Conservation (phyloP, 2,113 vertebrate genomes). For the Pomatorhinus ruficollis region DNA sequence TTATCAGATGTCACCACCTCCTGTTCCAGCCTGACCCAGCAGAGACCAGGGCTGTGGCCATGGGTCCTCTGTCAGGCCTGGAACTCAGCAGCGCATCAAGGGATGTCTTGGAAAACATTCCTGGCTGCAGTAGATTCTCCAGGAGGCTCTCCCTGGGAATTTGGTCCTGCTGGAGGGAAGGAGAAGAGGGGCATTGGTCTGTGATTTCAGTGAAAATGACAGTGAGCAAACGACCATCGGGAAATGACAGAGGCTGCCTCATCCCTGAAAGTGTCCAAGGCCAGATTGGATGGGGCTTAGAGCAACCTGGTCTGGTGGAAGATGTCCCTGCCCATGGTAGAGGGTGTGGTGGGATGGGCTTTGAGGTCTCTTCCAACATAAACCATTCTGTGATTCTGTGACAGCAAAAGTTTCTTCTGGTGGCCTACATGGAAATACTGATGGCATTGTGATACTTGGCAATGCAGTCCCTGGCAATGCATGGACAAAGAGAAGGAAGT, state of each 20-base stretch:
- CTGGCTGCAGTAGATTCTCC: not conserved
- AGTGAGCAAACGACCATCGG: fast-evolving
- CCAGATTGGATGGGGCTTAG: not conserved
- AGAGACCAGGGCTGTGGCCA: not conserved
- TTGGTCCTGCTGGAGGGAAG: not conserved
- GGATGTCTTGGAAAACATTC: not conserved
- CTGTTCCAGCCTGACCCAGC: not conserved
- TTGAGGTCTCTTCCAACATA: not conserved
- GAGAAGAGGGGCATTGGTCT: not conserved
- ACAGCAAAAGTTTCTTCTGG: not conserved
- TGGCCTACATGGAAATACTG: not conserved
- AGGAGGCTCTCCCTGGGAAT: not conserved
- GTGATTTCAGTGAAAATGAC: not conserved
- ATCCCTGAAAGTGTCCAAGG: not conserved
- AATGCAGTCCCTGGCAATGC: not conserved
- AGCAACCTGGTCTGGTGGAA: not conserved
- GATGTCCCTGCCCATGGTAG: not conserved
- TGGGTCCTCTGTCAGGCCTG: fast-evolving
- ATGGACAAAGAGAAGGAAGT: not conserved
- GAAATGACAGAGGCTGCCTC: not conserved
- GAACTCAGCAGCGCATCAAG: fast-evolving
- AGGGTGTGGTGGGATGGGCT: not conserved
- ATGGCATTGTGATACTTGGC: not conserved
- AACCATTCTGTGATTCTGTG: not conserved
- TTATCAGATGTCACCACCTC: not conserved